phyloP scores from a whole-genome alignment of 1,140 invertebrate species.

The Rhopalosiphum padi region DNA sequence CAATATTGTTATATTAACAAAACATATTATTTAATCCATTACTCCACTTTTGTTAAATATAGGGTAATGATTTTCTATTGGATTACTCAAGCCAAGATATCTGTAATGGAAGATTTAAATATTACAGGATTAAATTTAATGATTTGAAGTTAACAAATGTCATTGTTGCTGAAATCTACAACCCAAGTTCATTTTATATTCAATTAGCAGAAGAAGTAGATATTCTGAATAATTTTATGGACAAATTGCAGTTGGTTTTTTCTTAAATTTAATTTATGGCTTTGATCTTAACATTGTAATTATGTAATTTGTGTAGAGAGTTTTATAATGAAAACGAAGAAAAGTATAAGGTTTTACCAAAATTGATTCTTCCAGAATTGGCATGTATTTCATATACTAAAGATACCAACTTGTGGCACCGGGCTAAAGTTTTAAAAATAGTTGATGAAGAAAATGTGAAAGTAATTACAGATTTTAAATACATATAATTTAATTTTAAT shows the following conservation, averaged over 20 bases:
- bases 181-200: not conserved
- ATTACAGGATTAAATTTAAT: not conserved
- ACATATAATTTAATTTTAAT: not conserved
- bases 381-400: not conserved
- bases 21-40: too few relatives aligned
- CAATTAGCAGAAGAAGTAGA: not conserved
- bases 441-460: constrained; percentile 2
- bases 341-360: not conserved
- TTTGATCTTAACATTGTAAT: not conserved
- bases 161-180: constrained; percentile 13
- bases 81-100: not conserved
- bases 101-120: not conserved
- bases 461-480: not conserved
- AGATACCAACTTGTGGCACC: not conserved
- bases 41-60: not conserved
- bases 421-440: not conserved
- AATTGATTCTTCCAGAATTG: not conserved
- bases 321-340: constrained; percentile 32
- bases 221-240: not conserved
- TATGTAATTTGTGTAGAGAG: not conserved
- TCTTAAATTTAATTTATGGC: not conserved
- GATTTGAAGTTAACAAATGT: not conserved
- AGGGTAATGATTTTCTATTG: constrained; percentile 4
- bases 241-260: not conserved
- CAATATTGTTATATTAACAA: too few relatives aligned